Base-by-base conservation (phyloP, 2,113 vertebrate genomes). In the Monarcha castaneiventris region DNA sequence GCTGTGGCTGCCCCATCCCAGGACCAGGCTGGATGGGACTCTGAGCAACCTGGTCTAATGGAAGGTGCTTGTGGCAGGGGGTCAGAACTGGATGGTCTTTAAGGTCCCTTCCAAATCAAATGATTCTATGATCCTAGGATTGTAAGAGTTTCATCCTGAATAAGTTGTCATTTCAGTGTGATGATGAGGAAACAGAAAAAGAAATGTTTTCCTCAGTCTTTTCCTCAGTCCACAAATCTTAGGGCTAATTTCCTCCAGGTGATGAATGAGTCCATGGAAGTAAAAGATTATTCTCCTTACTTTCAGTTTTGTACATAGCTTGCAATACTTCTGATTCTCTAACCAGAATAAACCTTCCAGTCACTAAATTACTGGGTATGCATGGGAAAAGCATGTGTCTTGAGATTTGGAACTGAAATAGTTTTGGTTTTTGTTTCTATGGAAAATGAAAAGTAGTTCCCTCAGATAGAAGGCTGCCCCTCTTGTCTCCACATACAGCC, bases 101-200 rank as follows among this genome's bases (percentile, higher is more conserved):
- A 11, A 54, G 16, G 29, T 20, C 19, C 19, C n/a, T 63, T 48
- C 25, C n/a, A 54, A 9, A 1, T 8, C 5, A 25, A 23, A 71
- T 0, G 0, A 12, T 21, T 41, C 25, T 17, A 2, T 11, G 30
- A 4, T 56, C 55, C 13, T 30, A 11, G 4, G 30, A 16, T 0
- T 66, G 2, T 33, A 63, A 48, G 16, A 17, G 2, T 37, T 87
- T 51, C 20, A 37, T 33, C 72, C 61, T 13, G 13, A 79, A 11
- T 44, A 54, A 94, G 8, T 49, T 74, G 20, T 49, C 33, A 39
- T 72, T 75, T 75, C 27, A 48, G 4, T 43, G 37, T 27, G 16
- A 14, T 32, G 16, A 75, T 12, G 23, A 76, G 79, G 43, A 82
- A 90, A 73, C 14, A 69, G 59, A n/a, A 78, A 62, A 78, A 41